Evolutionary conservation across 2,797 vertebrate species (phyloP).

Genomic region (Bufotes viridis): DNA sequence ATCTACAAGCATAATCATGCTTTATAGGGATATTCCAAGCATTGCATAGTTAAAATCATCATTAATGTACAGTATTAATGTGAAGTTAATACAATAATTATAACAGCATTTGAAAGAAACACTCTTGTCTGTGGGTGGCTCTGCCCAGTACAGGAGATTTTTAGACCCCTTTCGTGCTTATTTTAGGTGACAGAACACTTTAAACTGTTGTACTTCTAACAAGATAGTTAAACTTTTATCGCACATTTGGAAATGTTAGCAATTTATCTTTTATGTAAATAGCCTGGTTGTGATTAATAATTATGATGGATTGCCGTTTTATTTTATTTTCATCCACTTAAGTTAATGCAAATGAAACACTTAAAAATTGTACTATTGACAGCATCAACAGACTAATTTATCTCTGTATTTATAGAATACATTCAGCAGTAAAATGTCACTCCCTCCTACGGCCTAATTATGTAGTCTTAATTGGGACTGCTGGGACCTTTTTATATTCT

Average conservation of each 20-base stretch:
- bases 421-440: slow-evolving; percentile 57
- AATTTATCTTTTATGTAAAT: slow-evolving; percentile 7
- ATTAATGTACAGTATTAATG: neutral
- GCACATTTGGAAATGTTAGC: slow-evolving; percentile 3
- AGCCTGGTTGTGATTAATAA: slow-evolving; percentile 30
- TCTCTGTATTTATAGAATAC: slow-evolving; percentile 61
- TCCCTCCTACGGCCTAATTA: slow-evolving; percentile 60
- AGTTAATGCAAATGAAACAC: slow-evolving; percentile 36
- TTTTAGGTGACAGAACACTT: neutral
- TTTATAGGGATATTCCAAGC: neutral
- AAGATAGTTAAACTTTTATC: neutral
- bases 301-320: slow-evolving; percentile 25
- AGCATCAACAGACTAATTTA: slow-evolving; percentile 50
- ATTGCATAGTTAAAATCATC: neutral
- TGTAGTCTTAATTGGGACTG: slow-evolving; percentile 61
- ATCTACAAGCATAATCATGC: neutral
- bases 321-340: slow-evolving; percentile 37
- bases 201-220: neutral
- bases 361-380: slow-evolving; percentile 53
- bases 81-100: neutral
- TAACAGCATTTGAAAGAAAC: too few relatives aligned
- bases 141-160: neutral
- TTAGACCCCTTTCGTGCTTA: neutral
- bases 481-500: slow-evolving; percentile 59
- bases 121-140: too few relatives aligned